Base-by-base conservation (phyloP, 2,113 vertebrate genomes). In the Neopipo cinnamomea region DNA sequence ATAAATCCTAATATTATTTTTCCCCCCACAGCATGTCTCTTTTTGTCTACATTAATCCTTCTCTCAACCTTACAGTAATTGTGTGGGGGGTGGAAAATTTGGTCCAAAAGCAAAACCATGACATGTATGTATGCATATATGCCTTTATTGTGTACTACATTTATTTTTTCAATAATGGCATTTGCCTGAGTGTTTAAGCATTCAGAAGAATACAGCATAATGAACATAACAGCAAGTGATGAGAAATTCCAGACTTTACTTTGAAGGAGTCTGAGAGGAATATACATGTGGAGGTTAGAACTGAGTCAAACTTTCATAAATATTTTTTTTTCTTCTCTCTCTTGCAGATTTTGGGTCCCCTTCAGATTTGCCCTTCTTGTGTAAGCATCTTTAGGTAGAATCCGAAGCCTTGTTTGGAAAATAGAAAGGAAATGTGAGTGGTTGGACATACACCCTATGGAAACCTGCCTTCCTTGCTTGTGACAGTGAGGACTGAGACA, bases 211-310 rank as follows among this genome's bases (percentile, higher is more conserved):
- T 47, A 28, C 81, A 82, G 3, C 3, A 27, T 30, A 71, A 72
- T 0, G 0, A 72, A 74, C 9, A 9, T 13, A 81, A 58, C 37
- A 73, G 4, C 12, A 53, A n/a, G 8, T 11, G 33, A 23, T 84
- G 44, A 74, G 56, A 84, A 95, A 74, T 71, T 66, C 35, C 42
- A 56, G 47, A 14, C 23, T 80, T 70, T 75, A 65, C 46, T 91
- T 78, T 72, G 20, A 91, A 74, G 13, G 17, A 6, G 15, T 25
- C 67, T 66, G 28, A 76, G 37, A 63, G 11, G 5, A 83, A 70
- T n/a, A 47, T 3, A 50, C 27, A 88, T 0, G 0, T 11, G 49
- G 25, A 81, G 22, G 20, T 68, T 74, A 62, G 27, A 70, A 17
- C 35, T 18, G 31, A 86, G 24, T 42, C 0, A 0, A 63, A 72